Conservation (phyloP, 2,797 vertebrate genomes). For the Erpetoichthys calabaricus region DNA sequence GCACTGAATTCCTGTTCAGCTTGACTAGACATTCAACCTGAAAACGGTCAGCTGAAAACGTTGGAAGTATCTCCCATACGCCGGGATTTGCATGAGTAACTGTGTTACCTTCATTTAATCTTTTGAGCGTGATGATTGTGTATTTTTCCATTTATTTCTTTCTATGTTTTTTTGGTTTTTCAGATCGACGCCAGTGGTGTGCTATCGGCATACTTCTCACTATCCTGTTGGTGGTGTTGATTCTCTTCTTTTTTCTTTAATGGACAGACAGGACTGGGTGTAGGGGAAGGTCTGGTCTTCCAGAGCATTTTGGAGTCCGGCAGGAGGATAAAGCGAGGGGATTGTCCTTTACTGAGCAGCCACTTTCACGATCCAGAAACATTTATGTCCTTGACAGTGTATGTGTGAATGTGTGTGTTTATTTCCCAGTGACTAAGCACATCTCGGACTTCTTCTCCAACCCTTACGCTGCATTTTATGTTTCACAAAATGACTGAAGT, state of each 20-base stretch:
- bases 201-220: constrained; percentile 73
- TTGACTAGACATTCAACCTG: too few relatives aligned
- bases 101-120: constrained; percentile 2
- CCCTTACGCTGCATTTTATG: too few relatives aligned
- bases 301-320: constrained; percentile 2
- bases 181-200: constrained; percentile 95
- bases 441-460: too few relatives aligned
- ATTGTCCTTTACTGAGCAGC: neutral
- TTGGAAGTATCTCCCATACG: too few relatives aligned
- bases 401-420: neutral
- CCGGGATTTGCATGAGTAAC: too few relatives aligned
- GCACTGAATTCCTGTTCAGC: too few relatives aligned
- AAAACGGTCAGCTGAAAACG: too few relatives aligned
- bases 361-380: neutral
- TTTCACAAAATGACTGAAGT: too few relatives aligned
- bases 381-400: neutral
- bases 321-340: neutral
- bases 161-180: constrained; percentile 9
- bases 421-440: too few relatives aligned
- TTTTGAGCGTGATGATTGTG: neutral
- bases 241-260: constrained; percentile 85
- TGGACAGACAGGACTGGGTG: neutral
- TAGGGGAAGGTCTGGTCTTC: constrained; percentile 6
- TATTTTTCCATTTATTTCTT: neutral
- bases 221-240: constrained; percentile 75